phyloP scores from a whole-genome alignment of 2,797 vertebrate species.

The Pipistrellus pygmaeus region DNA sequence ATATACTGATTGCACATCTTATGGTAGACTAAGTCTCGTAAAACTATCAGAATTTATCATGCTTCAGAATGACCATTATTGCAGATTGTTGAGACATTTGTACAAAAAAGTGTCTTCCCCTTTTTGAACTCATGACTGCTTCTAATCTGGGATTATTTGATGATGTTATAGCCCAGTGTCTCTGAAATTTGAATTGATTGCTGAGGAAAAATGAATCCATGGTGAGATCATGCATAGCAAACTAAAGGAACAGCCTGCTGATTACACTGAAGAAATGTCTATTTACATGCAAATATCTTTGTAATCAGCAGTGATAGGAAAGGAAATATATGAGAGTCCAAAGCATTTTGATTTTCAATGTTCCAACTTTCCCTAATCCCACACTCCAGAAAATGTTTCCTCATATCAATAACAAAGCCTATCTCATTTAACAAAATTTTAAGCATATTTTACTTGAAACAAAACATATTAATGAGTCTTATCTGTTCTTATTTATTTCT shows the following conservation, averaged over 20 bases:
- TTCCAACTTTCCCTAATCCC: slow-evolving; percentile 6
- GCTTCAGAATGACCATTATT: not conserved
- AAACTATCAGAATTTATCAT: not conserved
- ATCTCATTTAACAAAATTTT: slow-evolving; percentile 12
- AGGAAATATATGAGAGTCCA: slow-evolving; percentile 53
- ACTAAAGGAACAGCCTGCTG: slow-evolving; percentile 65
- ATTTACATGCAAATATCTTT: slow-evolving; percentile 79
- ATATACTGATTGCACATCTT: not conserved
- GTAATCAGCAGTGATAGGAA: slow-evolving; percentile 73
- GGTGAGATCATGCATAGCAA: slow-evolving; percentile 69
- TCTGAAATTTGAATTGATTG: slow-evolving; percentile 74
- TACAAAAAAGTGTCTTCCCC: not conserved
- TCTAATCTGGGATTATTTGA: slow-evolving; percentile 46
- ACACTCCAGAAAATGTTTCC: slow-evolving; percentile 44
- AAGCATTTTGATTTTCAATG: slow-evolving; percentile 31
- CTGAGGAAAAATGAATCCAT: slow-evolving; percentile 33
- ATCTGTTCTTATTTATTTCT: not conserved
- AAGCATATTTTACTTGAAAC: slow-evolving; percentile 30
- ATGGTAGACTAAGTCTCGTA: not conserved
- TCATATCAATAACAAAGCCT: not conserved
- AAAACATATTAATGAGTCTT: not conserved
- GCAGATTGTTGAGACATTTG: slow-evolving; percentile 10
- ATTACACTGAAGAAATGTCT: slow-evolving; percentile 69
- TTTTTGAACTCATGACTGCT: slow-evolving; percentile 42
- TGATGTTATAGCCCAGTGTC: slow-evolving; percentile 55